These are phyloP conservation scores for Tetheella fluctuosa DNA, from an alignment of 2,888 invertebrate genomes.

Conservation along the genomic window DNA sequence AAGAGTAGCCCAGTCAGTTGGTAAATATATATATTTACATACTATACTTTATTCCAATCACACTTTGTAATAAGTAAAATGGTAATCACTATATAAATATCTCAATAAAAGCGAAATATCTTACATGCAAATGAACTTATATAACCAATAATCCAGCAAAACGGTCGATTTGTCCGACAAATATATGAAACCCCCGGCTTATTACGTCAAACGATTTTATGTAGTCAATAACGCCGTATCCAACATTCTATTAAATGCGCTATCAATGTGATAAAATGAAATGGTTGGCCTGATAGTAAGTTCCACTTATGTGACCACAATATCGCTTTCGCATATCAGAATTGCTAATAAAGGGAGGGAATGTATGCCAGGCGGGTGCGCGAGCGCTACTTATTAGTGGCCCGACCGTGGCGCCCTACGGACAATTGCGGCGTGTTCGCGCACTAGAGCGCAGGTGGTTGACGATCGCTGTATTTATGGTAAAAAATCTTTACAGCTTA, in stretches of 20 bases:
- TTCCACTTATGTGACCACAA: conserved; percentile 72
- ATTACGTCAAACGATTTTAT: conserved; percentile 75
- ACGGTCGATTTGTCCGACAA: conserved; percentile 72
- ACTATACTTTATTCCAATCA: conserved; percentile 34
- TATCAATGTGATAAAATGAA: conserved; percentile 77
- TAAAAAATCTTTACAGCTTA: no score
- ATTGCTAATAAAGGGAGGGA: conserved; percentile 78
- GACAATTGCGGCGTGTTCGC: conserved; percentile 44
- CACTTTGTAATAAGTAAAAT: conserved; percentile 52
- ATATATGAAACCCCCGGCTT: conserved; percentile 71
- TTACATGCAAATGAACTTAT: conserved; percentile 61
- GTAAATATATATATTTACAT: conserved; percentile 36
- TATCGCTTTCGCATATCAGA: conserved; percentile 80
- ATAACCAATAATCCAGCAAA: conserved; percentile 58
- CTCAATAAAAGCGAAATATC: conserved; percentile 58
- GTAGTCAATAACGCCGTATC: conserved; percentile 68
- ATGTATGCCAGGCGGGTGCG: conserved; percentile 67
- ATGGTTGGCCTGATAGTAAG: conserved; percentile 60
- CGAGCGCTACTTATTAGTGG: conserved; percentile 54
- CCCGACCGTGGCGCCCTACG: conserved; percentile 56
- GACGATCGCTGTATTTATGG: conserved; percentile 31
- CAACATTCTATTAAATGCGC: conserved; percentile 69
- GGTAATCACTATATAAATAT: conserved; percentile 51
- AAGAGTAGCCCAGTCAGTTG: conserved; percentile 22
- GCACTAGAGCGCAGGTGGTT: conserved; percentile 38